Conservation (phyloP, 2,113 vertebrate genomes). For the Phrynocephalus versicolor region DNA sequence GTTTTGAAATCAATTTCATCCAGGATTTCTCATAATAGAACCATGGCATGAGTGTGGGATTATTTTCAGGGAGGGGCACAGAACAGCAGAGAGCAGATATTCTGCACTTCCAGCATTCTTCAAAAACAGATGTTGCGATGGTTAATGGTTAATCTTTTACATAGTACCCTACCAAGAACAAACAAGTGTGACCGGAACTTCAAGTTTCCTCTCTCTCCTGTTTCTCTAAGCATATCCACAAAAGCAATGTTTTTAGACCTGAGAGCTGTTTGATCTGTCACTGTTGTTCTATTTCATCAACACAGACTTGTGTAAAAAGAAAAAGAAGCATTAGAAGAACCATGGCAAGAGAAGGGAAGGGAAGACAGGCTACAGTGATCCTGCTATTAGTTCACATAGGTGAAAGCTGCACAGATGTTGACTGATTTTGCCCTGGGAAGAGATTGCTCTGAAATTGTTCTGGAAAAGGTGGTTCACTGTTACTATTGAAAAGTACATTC, state of each 20-base stretch:
- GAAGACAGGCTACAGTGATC: background rate
- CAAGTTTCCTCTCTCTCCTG: background rate
- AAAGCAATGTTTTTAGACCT: background rate
- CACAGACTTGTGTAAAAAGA: background rate
- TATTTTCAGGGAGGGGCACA: background rate
- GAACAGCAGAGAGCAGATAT: too few relatives aligned
- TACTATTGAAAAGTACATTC: background rate
- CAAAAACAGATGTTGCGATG: background rate
- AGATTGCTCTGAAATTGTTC: background rate
- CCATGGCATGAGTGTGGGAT: background rate
- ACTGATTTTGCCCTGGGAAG: too few relatives aligned
- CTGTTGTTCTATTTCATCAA: background rate
- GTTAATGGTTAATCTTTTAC: constrained; percentile 3
- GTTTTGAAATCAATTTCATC: background rate
- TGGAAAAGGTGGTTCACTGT: background rate
- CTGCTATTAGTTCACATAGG: background rate
- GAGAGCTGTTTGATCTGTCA: background rate
- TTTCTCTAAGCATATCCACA: background rate
- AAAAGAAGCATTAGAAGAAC: background rate
- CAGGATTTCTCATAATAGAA: background rate
- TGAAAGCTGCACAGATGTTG: background rate
- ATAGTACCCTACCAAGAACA: background rate
- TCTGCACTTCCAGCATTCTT: background rate
- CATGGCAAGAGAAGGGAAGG: background rate
- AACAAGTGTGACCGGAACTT: background rate